These are phyloP conservation scores for Polyergus mexicanus DNA, from an alignment of 1,140 invertebrate genomes.

Conservation along the genomic window DNA sequence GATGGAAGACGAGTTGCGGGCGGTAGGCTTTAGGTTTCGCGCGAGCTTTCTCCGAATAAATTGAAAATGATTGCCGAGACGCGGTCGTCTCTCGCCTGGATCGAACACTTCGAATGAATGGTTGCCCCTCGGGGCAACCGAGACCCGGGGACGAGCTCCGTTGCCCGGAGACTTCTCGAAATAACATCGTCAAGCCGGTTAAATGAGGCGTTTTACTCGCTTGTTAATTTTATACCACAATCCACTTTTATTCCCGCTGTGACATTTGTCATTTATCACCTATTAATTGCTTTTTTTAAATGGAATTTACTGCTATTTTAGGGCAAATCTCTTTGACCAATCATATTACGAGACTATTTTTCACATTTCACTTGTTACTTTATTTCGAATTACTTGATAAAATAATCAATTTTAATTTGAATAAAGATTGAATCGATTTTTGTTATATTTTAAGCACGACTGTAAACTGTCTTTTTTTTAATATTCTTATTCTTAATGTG, in stretches of 20 bases:
- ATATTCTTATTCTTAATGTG: background rate
- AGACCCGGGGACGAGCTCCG: conserved; percentile 41
- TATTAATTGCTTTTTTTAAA: conserved; percentile 6
- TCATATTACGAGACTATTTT: background rate
- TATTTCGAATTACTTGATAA: background rate
- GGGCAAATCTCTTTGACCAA: background rate
- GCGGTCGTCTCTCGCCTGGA: conserved; percentile 65
- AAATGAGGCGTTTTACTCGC: conserved; percentile 65
- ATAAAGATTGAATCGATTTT: conserved; percentile 58
- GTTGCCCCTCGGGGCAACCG: conserved; percentile 56
- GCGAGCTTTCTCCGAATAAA: conserved; percentile 78
- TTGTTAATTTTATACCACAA: conserved; percentile 21
- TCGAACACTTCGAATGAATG: conserved; percentile 76
- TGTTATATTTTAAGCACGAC: background rate
- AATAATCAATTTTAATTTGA: no score
- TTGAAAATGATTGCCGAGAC: conserved; percentile 83
- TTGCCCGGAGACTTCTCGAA: conserved; percentile 56
- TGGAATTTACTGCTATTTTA: background rate
- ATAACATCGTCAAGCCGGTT: conserved; percentile 56
- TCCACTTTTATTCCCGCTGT: background rate
- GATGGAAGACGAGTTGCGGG: conserved; percentile 60
- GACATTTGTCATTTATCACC: background rate
- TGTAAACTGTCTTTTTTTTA: background rate
- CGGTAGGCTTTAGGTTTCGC: conserved; percentile 63
- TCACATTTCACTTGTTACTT: background rate